These are phyloP conservation scores for Trichogramma evanescens DNA, from an alignment of 2,888 invertebrate genomes.

Conservation along the genomic window DNA sequence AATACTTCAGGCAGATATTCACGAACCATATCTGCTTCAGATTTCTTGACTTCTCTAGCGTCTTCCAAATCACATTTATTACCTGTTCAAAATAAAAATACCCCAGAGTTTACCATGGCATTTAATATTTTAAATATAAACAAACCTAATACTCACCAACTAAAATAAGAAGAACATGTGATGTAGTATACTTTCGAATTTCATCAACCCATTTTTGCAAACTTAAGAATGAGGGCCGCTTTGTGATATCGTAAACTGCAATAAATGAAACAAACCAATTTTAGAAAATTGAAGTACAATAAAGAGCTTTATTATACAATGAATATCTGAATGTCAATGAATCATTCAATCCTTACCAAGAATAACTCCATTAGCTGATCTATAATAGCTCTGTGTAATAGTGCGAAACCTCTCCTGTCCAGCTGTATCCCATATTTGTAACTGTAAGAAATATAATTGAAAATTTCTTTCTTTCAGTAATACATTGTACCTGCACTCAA, in stretches of 20 bases:
- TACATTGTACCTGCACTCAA: background rate
- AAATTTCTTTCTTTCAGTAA: slow-evolving; percentile 24
- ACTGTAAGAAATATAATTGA: slow-evolving; percentile 49
- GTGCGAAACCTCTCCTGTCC: slow-evolving; percentile 95
- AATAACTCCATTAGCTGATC: slow-evolving; percentile 94
- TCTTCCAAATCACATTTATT: slow-evolving; percentile 83
- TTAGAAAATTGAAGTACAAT: slow-evolving; percentile 16
- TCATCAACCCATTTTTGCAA: slow-evolving; percentile 95
- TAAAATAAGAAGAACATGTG: slow-evolving; percentile 80
- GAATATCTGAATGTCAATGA: background rate
- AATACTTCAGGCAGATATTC: slow-evolving; percentile 80
- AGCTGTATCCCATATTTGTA: slow-evolving; percentile 96
- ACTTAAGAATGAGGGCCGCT: slow-evolving; percentile 82
- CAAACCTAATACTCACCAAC: slow-evolving; percentile 58
- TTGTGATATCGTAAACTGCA: slow-evolving; percentile 90
- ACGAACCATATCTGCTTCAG: slow-evolving; percentile 81
- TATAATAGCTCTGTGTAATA: slow-evolving; percentile 94
- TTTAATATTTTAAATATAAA: background rate
- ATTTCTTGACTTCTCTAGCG: slow-evolving; percentile 74
- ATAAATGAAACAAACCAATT: slow-evolving; percentile 24
- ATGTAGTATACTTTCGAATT: slow-evolving; percentile 87
- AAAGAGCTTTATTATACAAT: background rate
- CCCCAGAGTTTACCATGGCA: background rate
- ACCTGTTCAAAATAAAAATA: slow-evolving; percentile 41
- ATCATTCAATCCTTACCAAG: slow-evolving; percentile 55